phyloP scores from a whole-genome alignment of 1,140 invertebrate species.

The Notospermus geniculatus region DNA sequence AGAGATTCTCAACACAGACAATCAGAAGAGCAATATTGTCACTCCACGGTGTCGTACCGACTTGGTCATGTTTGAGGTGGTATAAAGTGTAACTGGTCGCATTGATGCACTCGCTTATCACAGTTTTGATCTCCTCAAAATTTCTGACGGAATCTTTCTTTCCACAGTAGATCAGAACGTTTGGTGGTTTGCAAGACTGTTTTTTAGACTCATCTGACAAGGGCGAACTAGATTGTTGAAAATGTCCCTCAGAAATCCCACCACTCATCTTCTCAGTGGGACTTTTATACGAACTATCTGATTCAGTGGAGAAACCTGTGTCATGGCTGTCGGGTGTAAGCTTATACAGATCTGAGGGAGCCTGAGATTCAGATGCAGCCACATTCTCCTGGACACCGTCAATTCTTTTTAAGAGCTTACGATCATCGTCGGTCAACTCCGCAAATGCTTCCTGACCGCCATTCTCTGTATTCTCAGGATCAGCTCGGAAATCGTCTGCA shows the following conservation, averaged over 20 bases:
- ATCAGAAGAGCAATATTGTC: constrained; percentile 72
- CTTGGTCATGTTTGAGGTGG: constrained; percentile 64
- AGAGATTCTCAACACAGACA: constrained; percentile 69
- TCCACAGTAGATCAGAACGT: constrained; percentile 75
- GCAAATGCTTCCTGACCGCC: constrained; percentile 24
- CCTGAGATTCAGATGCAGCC: constrained; percentile 7
- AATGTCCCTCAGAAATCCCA: background rate
- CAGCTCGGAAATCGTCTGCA: constrained; percentile 17
- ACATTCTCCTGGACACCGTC: background rate
- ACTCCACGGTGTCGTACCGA: constrained; percentile 67
- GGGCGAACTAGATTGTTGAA: too few relatives aligned
- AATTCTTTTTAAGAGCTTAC: background rate
- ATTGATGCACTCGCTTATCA: constrained; percentile 68
- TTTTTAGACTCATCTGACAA: too few relatives aligned
- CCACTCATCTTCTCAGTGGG: background rate
- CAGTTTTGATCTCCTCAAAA: constrained; percentile 68
- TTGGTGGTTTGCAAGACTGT: constrained; percentile 65
- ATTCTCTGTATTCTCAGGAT: constrained; percentile 19
- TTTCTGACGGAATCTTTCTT: constrained; percentile 66
- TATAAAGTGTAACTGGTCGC: constrained; percentile 76
- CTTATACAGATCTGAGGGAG: constrained; percentile 5
- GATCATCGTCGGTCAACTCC: constrained; percentile 16
- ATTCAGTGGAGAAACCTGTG: background rate
- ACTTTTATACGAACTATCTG: background rate
- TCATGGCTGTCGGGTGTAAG: background rate